Percentiles rank a stretch among this genome's conserved stretches.
Conservation (phyloP, 53 echinoderm and acorn worm species). For the Holothuria scabra region DNA sequence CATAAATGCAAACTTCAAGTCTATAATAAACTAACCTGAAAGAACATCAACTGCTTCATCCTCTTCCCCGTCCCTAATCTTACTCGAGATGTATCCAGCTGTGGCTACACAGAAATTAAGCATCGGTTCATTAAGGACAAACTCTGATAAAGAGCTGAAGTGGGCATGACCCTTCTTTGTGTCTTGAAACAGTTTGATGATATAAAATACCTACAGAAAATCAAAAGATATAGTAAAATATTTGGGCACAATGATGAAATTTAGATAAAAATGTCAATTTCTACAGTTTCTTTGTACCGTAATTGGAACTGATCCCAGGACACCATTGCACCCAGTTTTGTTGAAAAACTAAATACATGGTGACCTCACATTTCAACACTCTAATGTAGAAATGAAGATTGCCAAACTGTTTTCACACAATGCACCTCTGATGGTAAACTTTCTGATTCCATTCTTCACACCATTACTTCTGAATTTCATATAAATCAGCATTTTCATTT, state of each 20-base stretch:
- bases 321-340: too few species aligned
- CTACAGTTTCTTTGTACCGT: too few species aligned
- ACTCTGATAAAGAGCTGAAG: conserved; percentile 91
- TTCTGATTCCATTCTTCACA: too few species aligned
- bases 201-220: conserved; percentile 71
- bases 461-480: too few species aligned
- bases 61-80: conserved; percentile 66
- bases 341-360: too few species aligned
- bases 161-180: conserved; percentile 73
- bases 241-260: too few species aligned
- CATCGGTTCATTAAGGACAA: conserved; percentile 85
- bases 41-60: conserved; percentile 82
- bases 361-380: too few species aligned
- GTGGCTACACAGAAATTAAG: conserved; percentile 91
- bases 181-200: conserved; percentile 84
- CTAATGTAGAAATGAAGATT: too few species aligned
- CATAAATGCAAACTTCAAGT: background rate
- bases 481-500: too few species aligned
- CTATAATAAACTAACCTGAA: conserved; percentile 54
- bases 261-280: too few species aligned
- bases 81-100: conserved; percentile 77
- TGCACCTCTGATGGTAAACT: background rate
- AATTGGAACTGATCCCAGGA: too few species aligned
- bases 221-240: too few species aligned
- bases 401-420: background rate